Base-by-base conservation (phyloP, 2,113 vertebrate genomes). In the Pangasianodon hypophthalmus region DNA sequence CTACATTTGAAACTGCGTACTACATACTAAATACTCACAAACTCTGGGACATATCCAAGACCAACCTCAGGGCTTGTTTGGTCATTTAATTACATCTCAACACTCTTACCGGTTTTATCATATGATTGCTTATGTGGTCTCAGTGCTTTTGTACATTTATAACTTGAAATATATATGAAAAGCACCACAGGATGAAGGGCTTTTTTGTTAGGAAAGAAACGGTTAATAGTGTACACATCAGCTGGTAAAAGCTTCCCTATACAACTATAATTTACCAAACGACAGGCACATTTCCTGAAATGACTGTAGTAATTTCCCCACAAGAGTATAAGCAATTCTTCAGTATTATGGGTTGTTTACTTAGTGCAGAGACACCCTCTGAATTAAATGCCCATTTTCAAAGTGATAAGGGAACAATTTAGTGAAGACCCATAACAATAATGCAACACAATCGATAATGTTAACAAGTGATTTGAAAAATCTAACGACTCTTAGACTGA, bases 351-450 rank as follows among this genome's bases (percentile, higher is more conserved):
- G 84, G 58, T 54, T 90, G 62, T 86, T 87, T 90, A 83, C 52
- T 82, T 82, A 54, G 52, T 48, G 44, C 67, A 85, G 82, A 88
- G 50, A 80, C 73, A 85, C 58, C 71, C 52, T 85, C 58, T 88
- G n/a, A 82, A 90, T 86, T 86, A 88, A 88, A 91, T 54, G 54
- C 37, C 67, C 52, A 19, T 91, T 84, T 81, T 83, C 19, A 81
- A 91, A 81, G 86, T 85, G 79, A 77, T 89, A 80, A 93, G 86
- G 88, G 92, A 93, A 91, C 81, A 77, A 90, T 91, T 88, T 85
- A 67, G n/a, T 80, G 44, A 82, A 93, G 90, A 91, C 86, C 77
- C 60, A 90, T 92, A 93, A 93, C 87, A 90, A 90, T 92, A 88
- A 90, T 90, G 81, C 26, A 67, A 41, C 60, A 87, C 58, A 79